Evolutionary conservation across 2,888 invertebrate genomes (phyloP).

Genomic region (Lithosia quadra): DNA sequence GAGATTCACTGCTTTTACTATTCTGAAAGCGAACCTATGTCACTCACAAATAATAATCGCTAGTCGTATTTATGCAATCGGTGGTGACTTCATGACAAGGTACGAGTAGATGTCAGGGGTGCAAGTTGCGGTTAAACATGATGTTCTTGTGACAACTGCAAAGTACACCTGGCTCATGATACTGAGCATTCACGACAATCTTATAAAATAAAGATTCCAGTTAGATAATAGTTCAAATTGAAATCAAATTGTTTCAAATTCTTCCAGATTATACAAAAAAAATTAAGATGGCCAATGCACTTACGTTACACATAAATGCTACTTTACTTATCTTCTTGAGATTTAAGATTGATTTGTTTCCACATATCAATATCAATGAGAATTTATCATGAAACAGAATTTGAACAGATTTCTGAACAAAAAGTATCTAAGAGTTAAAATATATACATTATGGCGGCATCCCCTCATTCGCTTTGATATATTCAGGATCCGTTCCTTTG

Average conservation of each 20-base stretch:
- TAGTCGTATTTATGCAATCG: slow-evolving; percentile 68
- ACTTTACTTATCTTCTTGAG: neutral
- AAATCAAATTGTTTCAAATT: too few relatives aligned
- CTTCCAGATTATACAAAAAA: too few relatives aligned
- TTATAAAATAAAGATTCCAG: too few relatives aligned
- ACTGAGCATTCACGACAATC: neutral
- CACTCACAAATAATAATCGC: slow-evolving; percentile 74
- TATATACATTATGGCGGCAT: slow-evolving; percentile 7
- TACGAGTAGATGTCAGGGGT: slow-evolving; percentile 47
- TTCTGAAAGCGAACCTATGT: slow-evolving; percentile 73
- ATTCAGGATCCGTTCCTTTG: slow-evolving; percentile 18
- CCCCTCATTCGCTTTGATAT: slow-evolving; percentile 17
- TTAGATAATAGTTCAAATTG: too few relatives aligned
- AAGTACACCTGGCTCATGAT: neutral
- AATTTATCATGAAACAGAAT: slow-evolving; percentile 1
- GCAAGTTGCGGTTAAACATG: slow-evolving; percentile 34
- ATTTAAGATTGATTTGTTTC: neutral
- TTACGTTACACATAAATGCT: neutral
- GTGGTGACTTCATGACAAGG: slow-evolving; percentile 69
- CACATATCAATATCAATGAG: neutral
- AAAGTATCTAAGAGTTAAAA: slow-evolving; percentile 1
- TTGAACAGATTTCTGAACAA: slow-evolving; percentile 7
- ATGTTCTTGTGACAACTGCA: slow-evolving; percentile 21
- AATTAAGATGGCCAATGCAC: too few relatives aligned
- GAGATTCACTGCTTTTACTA: slow-evolving; percentile 74